Evolutionary conservation across 2,888 invertebrate species (phyloP).

Genomic region (Siphlonurus alternatus): DNA sequence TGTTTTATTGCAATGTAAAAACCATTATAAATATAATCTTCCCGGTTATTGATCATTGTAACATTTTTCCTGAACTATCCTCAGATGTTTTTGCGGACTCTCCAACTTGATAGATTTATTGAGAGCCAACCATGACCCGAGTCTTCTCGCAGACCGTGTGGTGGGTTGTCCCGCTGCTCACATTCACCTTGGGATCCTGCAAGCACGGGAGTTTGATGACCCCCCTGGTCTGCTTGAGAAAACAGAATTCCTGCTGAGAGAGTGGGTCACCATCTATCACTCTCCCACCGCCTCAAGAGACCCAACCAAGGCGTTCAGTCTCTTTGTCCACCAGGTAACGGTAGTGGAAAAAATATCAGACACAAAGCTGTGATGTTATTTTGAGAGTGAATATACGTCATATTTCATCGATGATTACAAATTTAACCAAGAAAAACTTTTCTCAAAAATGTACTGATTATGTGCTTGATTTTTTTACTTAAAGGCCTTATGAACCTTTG

Average conservation of each 20-base stretch:
- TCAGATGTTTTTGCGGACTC: conserved; percentile 34
- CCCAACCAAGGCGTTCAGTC: conserved; percentile 76
- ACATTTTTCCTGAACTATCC: no score
- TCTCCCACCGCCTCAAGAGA: conserved; percentile 64
- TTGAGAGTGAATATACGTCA: no score
- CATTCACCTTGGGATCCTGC: conserved; percentile 79
- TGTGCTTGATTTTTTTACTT: no score
- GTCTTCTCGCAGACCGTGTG: conserved; percentile 57
- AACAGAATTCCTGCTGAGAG: conserved; percentile 81
- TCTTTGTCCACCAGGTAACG: conserved; percentile 65
- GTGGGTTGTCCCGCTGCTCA: conserved; percentile 69
- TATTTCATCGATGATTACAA: no score
- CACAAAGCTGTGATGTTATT: no score
- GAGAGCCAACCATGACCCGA: conserved; percentile 53
- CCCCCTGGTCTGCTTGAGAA: conserved; percentile 89
- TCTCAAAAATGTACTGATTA: no score
- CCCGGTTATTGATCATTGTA: no score
- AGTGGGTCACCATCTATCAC: conserved; percentile 89
- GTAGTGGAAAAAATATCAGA: no score
- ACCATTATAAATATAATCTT: no score
- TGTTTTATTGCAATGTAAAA: no score
- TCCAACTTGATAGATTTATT: conserved; percentile 66
- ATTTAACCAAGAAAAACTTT: no score
- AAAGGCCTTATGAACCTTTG: no score
- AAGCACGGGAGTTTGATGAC: conserved; percentile 79